These are phyloP conservation scores for Leuciscus waleckii DNA, from an alignment of 2,797 vertebrate species.

Conservation along the genomic window DNA sequence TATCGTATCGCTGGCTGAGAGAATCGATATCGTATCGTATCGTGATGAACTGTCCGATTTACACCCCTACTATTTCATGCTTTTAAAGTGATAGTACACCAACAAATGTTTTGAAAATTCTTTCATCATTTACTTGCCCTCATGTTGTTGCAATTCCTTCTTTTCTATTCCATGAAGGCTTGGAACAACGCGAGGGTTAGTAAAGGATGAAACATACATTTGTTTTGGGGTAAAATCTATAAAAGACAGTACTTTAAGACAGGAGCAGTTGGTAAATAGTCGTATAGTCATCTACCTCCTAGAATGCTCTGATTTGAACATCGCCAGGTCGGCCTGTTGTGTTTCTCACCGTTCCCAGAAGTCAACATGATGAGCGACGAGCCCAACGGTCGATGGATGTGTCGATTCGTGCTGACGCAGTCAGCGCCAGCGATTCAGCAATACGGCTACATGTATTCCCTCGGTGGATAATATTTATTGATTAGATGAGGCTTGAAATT, in stretches of 20 bases:
- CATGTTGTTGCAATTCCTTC: background rate
- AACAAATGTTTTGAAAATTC: background rate
- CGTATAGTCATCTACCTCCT: background rate
- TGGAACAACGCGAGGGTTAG: background rate
- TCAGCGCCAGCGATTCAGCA: slow-evolving; percentile 6
- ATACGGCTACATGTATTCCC: slow-evolving; percentile 27
- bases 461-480: slow-evolving; percentile 64
- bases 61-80: background rate
- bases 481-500: slow-evolving; percentile 59
- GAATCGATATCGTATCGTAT: no score
- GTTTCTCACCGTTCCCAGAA: slow-evolving; percentile 19
- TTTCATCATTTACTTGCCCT: background rate
- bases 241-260: background rate
- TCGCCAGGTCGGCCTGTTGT: background rate
- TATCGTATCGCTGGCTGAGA: no score
- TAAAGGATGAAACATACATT: background rate
- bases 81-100: background rate
- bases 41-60: no score
- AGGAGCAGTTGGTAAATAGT: background rate
- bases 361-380: background rate
- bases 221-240: background rate
- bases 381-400: slow-evolving; percentile 11
- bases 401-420: slow-evolving; percentile 33
- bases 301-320: slow-evolving; percentile 20
- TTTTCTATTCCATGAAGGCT: background rate